Percentiles rank a stretch among this genome's conserved stretches.
These are phyloP conservation scores for Psix sp. DNA, from an alignment of 1,140 invertebrate species.

Conservation along the genomic window DNA sequence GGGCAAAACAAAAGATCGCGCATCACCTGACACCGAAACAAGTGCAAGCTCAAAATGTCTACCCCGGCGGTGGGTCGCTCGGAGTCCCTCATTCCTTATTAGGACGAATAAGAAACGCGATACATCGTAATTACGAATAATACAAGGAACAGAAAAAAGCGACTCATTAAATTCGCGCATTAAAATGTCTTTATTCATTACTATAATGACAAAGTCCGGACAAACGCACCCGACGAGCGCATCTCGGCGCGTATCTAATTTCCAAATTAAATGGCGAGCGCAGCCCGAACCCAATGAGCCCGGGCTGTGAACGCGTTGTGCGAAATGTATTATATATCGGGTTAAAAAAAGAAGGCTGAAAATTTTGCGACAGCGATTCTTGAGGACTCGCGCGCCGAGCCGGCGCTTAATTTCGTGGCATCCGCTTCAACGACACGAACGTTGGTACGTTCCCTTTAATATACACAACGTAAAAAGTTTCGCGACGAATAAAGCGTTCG, in stretches of 20 bases:
- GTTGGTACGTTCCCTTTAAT: constrained; percentile 74
- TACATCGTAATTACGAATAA: constrained; percentile 30
- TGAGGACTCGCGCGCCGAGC: constrained; percentile 3
- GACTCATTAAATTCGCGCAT: constrained; percentile 15
- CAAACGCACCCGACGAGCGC: constrained; percentile 14
- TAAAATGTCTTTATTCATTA: constrained; percentile 31
- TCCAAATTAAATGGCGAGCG: constrained; percentile 35
- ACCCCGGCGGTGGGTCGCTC: too few species aligned
- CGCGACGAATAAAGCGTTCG: constrained; percentile 74
- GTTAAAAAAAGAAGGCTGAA: neutral
- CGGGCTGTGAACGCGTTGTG: constrained; percentile 1
- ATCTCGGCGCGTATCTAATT: constrained; percentile 24
- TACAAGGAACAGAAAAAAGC: constrained; percentile 12
- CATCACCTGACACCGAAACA: constrained; percentile 13
- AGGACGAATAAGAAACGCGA: constrained; percentile 30
- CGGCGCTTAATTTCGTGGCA: constrained; percentile 68
- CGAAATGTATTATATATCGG: too few species aligned
- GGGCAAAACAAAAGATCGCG: neutral
- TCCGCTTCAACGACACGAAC: constrained; percentile 70
- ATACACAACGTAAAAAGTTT: constrained; percentile 76
- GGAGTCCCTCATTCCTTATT: constrained; percentile 11
- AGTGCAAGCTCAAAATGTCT: constrained; percentile 5
- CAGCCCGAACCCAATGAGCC: constrained; percentile 8
- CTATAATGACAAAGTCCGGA: constrained; percentile 25
- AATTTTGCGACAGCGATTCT: constrained; percentile 2